These are phyloP conservation scores for Hypselothyrea guttata DNA, from an alignment of 2,888 invertebrate species.

Conservation along the genomic window DNA sequence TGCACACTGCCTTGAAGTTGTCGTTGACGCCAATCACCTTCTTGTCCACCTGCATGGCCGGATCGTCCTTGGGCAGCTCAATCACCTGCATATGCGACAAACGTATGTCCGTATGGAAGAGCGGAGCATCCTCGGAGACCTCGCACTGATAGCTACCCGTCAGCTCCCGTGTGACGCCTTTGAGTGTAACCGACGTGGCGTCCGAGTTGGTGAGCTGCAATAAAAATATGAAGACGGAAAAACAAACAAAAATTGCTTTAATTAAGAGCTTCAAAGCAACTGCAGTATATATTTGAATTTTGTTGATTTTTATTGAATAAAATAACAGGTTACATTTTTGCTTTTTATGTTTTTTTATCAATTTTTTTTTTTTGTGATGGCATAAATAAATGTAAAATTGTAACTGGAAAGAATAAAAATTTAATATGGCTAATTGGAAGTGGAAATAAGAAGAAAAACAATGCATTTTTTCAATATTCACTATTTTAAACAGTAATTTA, in stretches of 20 bases:
- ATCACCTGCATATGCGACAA: slow-evolving; percentile 84
- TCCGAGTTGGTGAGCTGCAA: slow-evolving; percentile 83
- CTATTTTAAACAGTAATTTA: no score
- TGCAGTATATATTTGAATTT: slow-evolving; percentile 3
- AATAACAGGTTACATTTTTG: not conserved
- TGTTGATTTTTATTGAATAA: slow-evolving; percentile 25
- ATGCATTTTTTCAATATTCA: no score
- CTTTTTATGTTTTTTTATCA: no score
- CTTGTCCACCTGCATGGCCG: slow-evolving; percentile 83
- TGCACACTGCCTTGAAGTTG: slow-evolving; percentile 84
- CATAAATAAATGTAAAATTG: no score
- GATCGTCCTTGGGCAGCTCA: slow-evolving; percentile 84
- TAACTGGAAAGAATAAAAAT: no score
- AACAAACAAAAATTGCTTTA: slow-evolving; percentile 10
- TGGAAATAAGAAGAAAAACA: no score
- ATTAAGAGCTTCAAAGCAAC: slow-evolving; percentile 15
- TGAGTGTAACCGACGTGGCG: slow-evolving; percentile 83
- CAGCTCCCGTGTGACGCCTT: slow-evolving; percentile 83
- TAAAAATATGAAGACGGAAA: slow-evolving; percentile 1
- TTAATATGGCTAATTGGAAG: no score
- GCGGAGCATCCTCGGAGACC: slow-evolving; percentile 85
- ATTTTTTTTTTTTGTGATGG: no score
- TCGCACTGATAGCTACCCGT: slow-evolving; percentile 84
- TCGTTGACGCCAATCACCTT: slow-evolving; percentile 83
- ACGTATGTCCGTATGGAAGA: slow-evolving; percentile 84